Base-by-base conservation (phyloP, 2,797 vertebrate genomes). In the Rousettus madagascariensis region DNA sequence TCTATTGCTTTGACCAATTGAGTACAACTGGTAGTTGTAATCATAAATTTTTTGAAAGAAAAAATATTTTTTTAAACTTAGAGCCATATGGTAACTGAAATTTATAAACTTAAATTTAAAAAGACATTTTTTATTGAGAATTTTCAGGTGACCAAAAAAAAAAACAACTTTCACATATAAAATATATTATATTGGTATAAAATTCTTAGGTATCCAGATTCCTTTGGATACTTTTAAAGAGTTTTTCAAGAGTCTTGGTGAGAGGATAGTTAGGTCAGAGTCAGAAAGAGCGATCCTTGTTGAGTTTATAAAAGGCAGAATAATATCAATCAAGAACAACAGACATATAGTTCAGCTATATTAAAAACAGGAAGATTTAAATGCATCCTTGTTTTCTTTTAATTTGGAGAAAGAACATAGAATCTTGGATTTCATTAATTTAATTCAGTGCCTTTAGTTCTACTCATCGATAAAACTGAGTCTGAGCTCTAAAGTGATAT, bases 261-360 rank as follows among this genome's bases (percentile, higher is more conserved):
- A 89, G 51, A 79, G 16, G 71, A 13, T 90, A 19, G 4, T 68
- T 89, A 66, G 1, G 13, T 61, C 20, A 77, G 55, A 86, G 28
- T 89, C 28, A 87, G 38, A 41, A 13, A 63, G 63, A 83, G 51
- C 13, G 15, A 75, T 74, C 2, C 11, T 46, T 65, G 4, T 0
- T 85, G 63, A 53, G 20, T 72, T 15, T 74, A 43, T 78, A 68
- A 80, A 80, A 77, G 66, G 0, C 77, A 72, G 8, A 90, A 71
- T 30, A 86, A 96, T 88, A 68, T 68, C 6, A 61, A 53, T 61
- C 30, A 86, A 78, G 57, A 61, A 57, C 36, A 96, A 95, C 30
- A 68, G 74, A 43, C 10, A 85, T 63, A 87, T 94, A 74, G 89
- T 86, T 38, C 51, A 82, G 0, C 26, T 46, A 16, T 43, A 80